Base-by-base conservation (phyloP, 2,888 invertebrate species). In the Cepaea hortensis region DNA sequence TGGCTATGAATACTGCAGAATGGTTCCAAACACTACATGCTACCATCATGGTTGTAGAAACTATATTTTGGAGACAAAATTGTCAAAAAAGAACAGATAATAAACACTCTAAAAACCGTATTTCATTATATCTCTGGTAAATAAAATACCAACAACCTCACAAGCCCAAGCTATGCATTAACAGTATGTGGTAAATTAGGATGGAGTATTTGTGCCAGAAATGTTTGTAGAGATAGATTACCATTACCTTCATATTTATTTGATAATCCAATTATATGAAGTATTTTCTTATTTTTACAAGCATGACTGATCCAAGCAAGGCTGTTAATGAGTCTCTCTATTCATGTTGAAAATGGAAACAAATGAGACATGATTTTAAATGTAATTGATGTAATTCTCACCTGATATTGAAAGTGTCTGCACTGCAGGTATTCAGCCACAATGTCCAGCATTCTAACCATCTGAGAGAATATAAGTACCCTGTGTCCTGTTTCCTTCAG, bases 361-460 rank as follows among this genome's bases (percentile, higher is more conserved):
- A 68, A 68, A 68, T 15, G 13, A 68, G 13, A 15, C 18, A n/a
- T 15, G 18, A 4, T n/a, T 73, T 23, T 7, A 73, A 35, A 35
- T 73, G 18, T 7, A 13, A 48, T 4, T 13, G 3, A 75, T 75
- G 46, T 11, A 23, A 23, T 62, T 6, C 89, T 86, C 90, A 95
- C 95, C 93, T 99, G 99, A 94, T 98, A 99, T 15, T 97, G 96
- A 94, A 99, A 99, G 95, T 98, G 97, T 85, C 98, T 95, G 91
- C 97, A 96, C 95, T 98, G 97, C 91, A 99, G 95, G 95, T 99
- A 99, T 94, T 99, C 99, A 6, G 98, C 97, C 85, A 99, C 95
- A 91, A 99, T 98, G 94, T 99, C 99, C 92, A 99, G 95, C 98
- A 99, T 98, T 93, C 98, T 96, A 82, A 99, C 99, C 99, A 99